Conservation (phyloP, 2,797 vertebrate species). For the Leucoraja ocellata region DNA sequence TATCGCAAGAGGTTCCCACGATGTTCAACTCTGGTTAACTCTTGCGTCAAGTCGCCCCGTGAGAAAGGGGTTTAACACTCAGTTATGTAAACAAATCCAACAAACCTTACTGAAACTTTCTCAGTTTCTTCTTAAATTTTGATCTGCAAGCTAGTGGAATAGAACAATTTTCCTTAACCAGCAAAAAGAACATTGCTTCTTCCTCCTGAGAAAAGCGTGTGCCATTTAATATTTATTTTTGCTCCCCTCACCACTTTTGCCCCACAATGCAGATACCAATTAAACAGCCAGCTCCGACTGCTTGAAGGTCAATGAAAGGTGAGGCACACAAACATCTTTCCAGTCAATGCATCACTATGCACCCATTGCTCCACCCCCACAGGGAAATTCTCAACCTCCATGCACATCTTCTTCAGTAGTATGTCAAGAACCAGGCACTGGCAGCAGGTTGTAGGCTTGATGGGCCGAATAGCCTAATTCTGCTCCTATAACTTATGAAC, state of each 20-base stretch:
- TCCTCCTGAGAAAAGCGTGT: background rate
- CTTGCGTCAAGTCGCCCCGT: no score
- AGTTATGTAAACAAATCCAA: background rate
- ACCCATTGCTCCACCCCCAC: background rate
- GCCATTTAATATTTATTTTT: background rate
- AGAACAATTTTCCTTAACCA: background rate
- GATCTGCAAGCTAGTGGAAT: background rate
- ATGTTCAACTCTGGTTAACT: no score
- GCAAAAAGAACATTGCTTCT: background rate
- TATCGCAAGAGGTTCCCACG: no score
- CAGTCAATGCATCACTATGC: background rate
- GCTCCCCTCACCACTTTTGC: background rate
- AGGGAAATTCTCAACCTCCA: background rate
- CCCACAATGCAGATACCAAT: background rate
- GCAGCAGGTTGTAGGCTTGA: no score
- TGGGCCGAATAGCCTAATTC: no score
- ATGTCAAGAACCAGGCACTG: background rate
- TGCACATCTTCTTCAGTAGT: background rate
- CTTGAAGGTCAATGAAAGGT: background rate
- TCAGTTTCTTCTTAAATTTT: background rate
- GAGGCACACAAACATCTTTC: background rate
- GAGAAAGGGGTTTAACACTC: background rate
- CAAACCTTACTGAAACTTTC: background rate
- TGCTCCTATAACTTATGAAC: no score
- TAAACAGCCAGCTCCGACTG: background rate